These are phyloP conservation scores for Heterodera carotae DNA, from an alignment of 1,140 invertebrate genomes.

Conservation along the genomic window DNA sequence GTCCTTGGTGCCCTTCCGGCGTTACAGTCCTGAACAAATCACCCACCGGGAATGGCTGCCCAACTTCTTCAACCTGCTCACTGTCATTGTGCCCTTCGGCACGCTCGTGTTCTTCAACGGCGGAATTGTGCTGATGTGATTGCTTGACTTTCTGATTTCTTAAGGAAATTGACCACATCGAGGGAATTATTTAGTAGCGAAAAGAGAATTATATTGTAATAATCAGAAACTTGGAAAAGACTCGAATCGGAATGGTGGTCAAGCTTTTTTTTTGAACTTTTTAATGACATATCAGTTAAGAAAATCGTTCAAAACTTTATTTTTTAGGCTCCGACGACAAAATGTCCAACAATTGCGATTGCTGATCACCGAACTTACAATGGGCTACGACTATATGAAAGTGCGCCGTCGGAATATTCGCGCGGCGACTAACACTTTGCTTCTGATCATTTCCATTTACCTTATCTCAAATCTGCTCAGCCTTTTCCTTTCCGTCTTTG, in stretches of 20 bases:
- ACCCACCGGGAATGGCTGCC: conserved; percentile 33
- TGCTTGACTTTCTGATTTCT: background rate
- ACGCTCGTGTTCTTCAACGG: conserved; percentile 64
- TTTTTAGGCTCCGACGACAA: conserved; percentile 46
- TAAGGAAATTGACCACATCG: no score
- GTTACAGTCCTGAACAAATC: conserved; percentile 35
- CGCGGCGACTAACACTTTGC: conserved; percentile 57
- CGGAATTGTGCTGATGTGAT: conserved; percentile 59
- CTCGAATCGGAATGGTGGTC: no score
- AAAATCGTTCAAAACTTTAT: no score
- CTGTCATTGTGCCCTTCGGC: conserved; percentile 58
- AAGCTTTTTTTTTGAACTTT: no score
- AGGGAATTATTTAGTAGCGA: no score
- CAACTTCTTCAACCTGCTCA: conserved; percentile 52
- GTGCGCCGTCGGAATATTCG: conserved; percentile 55
- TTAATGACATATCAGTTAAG: no score
- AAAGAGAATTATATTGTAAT: no score
- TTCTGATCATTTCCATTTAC: conserved; percentile 62
- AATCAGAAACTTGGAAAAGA: no score
- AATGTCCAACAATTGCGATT: conserved; percentile 61
- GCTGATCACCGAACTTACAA: conserved; percentile 59
- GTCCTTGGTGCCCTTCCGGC: conserved; percentile 38
- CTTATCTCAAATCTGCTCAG: conserved; percentile 58
- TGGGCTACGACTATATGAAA: conserved; percentile 61
- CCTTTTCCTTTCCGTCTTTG: conserved; percentile 56